Evolutionary conservation across 2,888 invertebrate species (phyloP).

Genomic region (Hypena proboscidalis): DNA sequence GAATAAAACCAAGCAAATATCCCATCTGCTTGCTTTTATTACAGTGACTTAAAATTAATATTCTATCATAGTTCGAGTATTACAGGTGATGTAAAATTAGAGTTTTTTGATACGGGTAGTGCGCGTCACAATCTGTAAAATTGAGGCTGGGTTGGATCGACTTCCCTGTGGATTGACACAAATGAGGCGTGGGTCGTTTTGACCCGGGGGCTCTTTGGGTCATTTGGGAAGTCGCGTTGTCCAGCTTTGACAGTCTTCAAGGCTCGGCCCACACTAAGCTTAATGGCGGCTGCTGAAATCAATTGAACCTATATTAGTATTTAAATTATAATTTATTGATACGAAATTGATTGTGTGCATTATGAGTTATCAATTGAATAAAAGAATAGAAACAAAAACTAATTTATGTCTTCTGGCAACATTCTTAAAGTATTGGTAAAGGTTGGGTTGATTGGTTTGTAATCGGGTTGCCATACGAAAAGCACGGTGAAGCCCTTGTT

Average conservation of each 20-base stretch:
- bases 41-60: conserved; percentile 33
- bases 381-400: too few species aligned
- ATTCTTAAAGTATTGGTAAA: too few species aligned
- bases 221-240: conserved; percentile 36
- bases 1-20: conserved; percentile 67
- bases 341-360: conserved; percentile 3
- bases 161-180: conserved; percentile 30
- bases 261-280: conserved; percentile 65
- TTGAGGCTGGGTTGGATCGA: conserved; percentile 46
- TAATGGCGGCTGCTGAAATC: conserved; percentile 79
- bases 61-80: conserved; percentile 45
- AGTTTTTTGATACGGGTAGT: conserved; percentile 41
- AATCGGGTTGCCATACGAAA: too few species aligned
- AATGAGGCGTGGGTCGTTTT: conserved; percentile 15
- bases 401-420: too few species aligned
- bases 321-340: not conserved
- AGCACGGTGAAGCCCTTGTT: too few species aligned
- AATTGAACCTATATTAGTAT: conserved; percentile 7
- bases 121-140: conserved; percentile 53
- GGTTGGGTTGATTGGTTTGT: too few species aligned
- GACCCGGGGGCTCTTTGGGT: conserved; percentile 20
- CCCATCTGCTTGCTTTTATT: conserved; percentile 66
- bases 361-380: too few species aligned
- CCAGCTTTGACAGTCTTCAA: conserved; percentile 65
- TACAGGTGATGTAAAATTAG: conserved; percentile 28